Evolutionary conservation across 2,888 invertebrate species (phyloP), one percentile per base, ranked within the genome.

Genomic region (Agrypnus murinus): DNA sequence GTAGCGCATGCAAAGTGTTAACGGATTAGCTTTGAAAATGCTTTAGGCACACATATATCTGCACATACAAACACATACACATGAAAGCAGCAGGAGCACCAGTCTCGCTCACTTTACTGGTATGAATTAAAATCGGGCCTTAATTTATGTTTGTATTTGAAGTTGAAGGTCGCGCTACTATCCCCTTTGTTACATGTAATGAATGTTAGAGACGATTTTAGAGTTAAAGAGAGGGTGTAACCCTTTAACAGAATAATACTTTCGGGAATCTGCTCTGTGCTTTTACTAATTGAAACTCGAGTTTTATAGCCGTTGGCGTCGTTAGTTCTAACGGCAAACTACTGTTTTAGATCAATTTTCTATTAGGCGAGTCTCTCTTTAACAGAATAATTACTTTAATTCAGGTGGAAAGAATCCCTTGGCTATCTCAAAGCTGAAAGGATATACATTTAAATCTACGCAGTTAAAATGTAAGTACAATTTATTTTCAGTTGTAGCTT

Each of bases 21-120:
- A 59, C 58, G 58, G 43, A 59, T 59, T 59, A 59, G 58, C 40
- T 59, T 59, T 59, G 58, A 59, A 59, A 59, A 31, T 25, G 43
- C 58, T 43, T 12, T 6, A 12, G 19, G 38, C 12, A 12, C 2
- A 38, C 12, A 38, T 12, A n/a, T 2, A n/a, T n/a, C n/a, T n/a
- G n/a, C n/a, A n/a, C n/a, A n/a, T n/a, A n/a, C n/a, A n/a, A n/a
- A n/a, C n/a, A n/a, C 38, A 4, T 25, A 25, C 25, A 25, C 25
- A n/a, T n/a, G n/a, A n/a, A n/a, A n/a, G n/a, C n/a, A n/a, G n/a
- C n/a, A 25, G 25, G 5, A 5, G 25, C 25, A 25, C 3, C 25
- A 25, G 25, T 25, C 25, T 5, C 25, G 25, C 17, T 34, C 55
- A 36, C 58, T 53, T 55, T 34, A 55, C 12, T n/a, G n/a, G 40